Evolutionary conservation across 2,113 vertebrate genomes (phyloP).

Genomic region (Cephalopholis sonnerati): DNA sequence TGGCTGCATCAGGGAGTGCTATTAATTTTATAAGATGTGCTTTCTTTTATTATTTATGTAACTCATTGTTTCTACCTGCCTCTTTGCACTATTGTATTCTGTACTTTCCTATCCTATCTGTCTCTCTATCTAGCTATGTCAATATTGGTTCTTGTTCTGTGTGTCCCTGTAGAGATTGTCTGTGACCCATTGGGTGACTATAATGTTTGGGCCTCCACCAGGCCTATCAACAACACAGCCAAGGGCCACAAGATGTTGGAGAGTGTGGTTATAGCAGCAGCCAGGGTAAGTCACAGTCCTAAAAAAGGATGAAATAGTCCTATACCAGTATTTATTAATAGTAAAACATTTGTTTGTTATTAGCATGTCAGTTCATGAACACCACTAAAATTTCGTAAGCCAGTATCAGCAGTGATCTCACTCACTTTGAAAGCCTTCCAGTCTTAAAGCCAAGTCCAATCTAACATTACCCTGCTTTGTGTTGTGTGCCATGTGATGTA

Average conservation of each 20-base stretch:
- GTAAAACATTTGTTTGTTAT: not conserved
- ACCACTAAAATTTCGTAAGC: not conserved
- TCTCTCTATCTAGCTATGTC: too few relatives aligned
- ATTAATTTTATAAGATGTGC: too few relatives aligned
- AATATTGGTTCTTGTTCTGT: not conserved
- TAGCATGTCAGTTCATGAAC: not conserved
- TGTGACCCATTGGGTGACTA: slow-evolving; percentile 91
- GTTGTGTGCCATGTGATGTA: not conserved
- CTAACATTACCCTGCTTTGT: slow-evolving; percentile 1
- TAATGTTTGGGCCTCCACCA: slow-evolving; percentile 91
- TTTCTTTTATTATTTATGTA: too few relatives aligned
- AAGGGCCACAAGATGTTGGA: slow-evolving; percentile 82
- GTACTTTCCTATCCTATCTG: too few relatives aligned
- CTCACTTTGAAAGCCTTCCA: not conserved
- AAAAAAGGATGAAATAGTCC: too few relatives aligned
- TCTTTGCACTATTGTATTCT: too few relatives aligned
- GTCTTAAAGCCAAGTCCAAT: not conserved
- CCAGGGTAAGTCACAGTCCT: slow-evolving; percentile 85
- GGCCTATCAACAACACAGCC: slow-evolving; percentile 87
- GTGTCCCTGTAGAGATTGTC: slow-evolving; percentile 84
- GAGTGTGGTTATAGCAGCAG: slow-evolving; percentile 88
- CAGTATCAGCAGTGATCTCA: slow-evolving; percentile 10
- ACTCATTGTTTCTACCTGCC: too few relatives aligned
- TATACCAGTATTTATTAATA: not conserved
- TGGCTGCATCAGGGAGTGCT: too few relatives aligned